Evolutionary conservation across 2,888 invertebrate species (phyloP), one percentile per base, ranked within the genome.

Genomic region (Cantharis rufa): DNA sequence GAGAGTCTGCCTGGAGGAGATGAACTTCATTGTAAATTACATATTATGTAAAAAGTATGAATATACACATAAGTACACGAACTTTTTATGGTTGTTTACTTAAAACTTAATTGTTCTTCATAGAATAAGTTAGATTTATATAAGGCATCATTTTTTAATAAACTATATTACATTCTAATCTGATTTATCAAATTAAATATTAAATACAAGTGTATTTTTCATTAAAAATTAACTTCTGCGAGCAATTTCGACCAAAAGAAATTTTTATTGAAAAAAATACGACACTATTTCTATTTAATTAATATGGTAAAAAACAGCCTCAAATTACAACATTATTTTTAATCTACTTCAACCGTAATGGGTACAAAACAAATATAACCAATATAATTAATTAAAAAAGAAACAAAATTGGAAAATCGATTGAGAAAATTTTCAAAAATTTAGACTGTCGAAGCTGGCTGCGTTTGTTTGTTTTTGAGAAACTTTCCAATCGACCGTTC

Each of bases 101-200:
- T 74, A 76, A 75, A 64, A 78, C 70, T 71, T 71, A 80, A 82
- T 80, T 83, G 81, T 80, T 82, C 82, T 80, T 81, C 81, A 80
- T 82, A 83, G 82, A 83, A 77, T 81, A 81, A 82, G 83, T 83
- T 82, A 82, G 81, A 84, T 83, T 84, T 84, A 85, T 84, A 84
- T 85, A 85, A 86, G 86, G 86, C 86, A 86, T 85, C 85, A 76
- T 84, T 85, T 85, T 82, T 81, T 84, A 84, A 84, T 84, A 85
- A 86, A 84, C 84, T 84, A 84, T 78, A 78, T 82, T 80, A 82
- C 24, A 66, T 66, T 66, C 24, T 48, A 48, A 62, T 61, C 69
- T 69, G 69, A 24, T 69, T 64, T 27, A 70, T 70, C 73, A 28
- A 73, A 73, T 70, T 28, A 21, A 69, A 15, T 69, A 69, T 69